Percentiles rank a stretch among this genome's conserved stretches.
Conservation (phyloP, 2,888 invertebrate species). For the Amblyteles armatorius region DNA sequence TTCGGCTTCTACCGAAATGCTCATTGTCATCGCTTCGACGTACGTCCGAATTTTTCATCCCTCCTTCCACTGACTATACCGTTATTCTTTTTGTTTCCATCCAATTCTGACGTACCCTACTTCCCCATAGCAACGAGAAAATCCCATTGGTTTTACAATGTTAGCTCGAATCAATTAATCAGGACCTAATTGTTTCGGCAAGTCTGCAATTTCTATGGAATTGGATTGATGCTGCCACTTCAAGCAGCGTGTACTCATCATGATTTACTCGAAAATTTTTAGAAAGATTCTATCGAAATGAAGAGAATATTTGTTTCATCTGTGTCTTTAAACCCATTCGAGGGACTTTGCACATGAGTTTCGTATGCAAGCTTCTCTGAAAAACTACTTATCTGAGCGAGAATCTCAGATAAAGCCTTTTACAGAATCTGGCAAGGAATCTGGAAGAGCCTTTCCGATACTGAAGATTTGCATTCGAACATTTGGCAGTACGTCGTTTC, state of each 20-base stretch:
- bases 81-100: conserved; percentile 30
- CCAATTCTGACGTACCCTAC: conserved; percentile 21
- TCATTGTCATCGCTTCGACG: conserved; percentile 61
- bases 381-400: too few species aligned
- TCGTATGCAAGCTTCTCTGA: too few species aligned
- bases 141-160: conserved; percentile 48
- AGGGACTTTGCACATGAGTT: too few species aligned
- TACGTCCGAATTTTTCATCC: conserved; percentile 60
- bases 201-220: conserved; percentile 26
- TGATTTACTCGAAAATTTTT: neutral
- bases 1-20: conserved; percentile 55
- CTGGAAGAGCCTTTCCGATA: too few species aligned
- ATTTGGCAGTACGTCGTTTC: too few species aligned
- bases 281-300: too few species aligned
- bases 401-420: too few species aligned
- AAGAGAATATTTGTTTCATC: too few species aligned
- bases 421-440: too few species aligned
- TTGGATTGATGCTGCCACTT: neutral
- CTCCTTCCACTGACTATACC: conserved; percentile 13
- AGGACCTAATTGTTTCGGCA: conserved; percentile 52
- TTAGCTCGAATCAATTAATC: conserved; percentile 62
- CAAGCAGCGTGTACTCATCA: neutral
- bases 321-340: too few species aligned
- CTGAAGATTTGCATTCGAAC: too few species aligned
- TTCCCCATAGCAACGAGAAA: conserved; percentile 10